Conservation (phyloP, 1,140 invertebrate species). For the Antheraea pernyi region DNA sequence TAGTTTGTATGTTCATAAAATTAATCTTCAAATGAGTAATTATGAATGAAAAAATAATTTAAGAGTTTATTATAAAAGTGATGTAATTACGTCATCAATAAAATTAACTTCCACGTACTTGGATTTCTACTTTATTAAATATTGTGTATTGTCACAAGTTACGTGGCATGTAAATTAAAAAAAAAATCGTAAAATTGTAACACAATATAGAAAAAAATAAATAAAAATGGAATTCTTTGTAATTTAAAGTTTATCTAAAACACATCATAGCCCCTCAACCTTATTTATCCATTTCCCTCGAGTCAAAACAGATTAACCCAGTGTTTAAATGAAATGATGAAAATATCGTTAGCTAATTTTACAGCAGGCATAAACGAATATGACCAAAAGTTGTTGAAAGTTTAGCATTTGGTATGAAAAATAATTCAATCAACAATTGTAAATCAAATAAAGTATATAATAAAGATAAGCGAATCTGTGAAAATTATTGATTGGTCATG, state of each 20-base stretch:
- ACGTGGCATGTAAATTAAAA: conserved; percentile 61
- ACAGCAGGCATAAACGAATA: too few relatives aligned
- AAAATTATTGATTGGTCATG: too few relatives aligned
- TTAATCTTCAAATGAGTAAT: conserved; percentile 59
- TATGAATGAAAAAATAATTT: conserved; percentile 54
- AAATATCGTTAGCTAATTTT: too few relatives aligned
- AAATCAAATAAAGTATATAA: too few relatives aligned
- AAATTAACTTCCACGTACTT: conserved; percentile 72
- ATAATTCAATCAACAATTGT: too few relatives aligned
- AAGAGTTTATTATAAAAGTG: conserved; percentile 59
- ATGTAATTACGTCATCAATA: conserved; percentile 72
- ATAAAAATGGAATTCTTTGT: conserved; percentile 76
- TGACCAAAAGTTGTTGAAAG: too few relatives aligned
- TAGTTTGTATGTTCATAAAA: conserved; percentile 56
- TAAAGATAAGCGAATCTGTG: too few relatives aligned
- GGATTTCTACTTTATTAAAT: conserved; percentile 74
- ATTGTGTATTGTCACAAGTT: conserved; percentile 69
- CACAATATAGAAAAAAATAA: conserved; percentile 69
- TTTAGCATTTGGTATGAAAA: too few relatives aligned
- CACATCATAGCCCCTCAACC: background rate
- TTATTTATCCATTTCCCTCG: background rate
- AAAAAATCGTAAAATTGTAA: conserved; percentile 78
- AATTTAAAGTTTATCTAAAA: conserved; percentile 51
- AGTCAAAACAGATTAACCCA: background rate
- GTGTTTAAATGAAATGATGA: too few relatives aligned